Evolutionary conservation across 2,797 vertebrate genomes (phyloP).

Genomic region (Gadopsis marmoratus): DNA sequence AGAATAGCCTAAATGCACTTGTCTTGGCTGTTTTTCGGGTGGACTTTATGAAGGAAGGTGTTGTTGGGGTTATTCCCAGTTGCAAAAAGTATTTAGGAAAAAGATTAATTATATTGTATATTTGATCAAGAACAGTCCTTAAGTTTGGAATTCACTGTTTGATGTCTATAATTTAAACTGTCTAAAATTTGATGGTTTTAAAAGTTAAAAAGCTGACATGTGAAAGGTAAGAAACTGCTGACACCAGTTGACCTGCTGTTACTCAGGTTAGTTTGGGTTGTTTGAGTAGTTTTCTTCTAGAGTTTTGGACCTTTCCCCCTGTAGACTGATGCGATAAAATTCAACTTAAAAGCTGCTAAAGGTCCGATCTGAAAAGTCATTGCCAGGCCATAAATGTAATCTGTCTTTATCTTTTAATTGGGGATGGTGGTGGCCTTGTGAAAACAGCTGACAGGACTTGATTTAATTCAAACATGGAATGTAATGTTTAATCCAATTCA

Average conservation of each 20-base stretch:
- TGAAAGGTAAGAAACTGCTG: neutral
- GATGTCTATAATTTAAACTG: neutral
- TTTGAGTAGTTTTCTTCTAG: neutral
- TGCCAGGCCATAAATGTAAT: conserved; percentile 6
- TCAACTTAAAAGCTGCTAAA: conserved; percentile 1
- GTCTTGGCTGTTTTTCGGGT: neutral
- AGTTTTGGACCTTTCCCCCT: neutral
- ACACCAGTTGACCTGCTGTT: neutral
- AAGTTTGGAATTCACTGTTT: neutral
- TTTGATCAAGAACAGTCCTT: neutral
- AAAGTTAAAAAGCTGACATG: neutral
- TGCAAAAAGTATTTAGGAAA: neutral
- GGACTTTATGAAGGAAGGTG: neutral
- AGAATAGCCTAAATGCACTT: neutral
- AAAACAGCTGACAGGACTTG: conserved; percentile 10
- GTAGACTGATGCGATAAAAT: neutral
- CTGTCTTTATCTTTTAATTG: conserved; percentile 16
- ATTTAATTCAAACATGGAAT: conserved; percentile 45
- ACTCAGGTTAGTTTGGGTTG: neutral
- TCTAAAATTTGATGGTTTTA: neutral
- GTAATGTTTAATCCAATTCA: conserved; percentile 74
- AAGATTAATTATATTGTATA: neutral
- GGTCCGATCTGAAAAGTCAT: conserved; percentile 11
- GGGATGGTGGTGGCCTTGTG: neutral
- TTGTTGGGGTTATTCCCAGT: neutral